phyloP scores from a whole-genome alignment of 1,140 invertebrate genomes.

The Chironomus striatipennis region DNA sequence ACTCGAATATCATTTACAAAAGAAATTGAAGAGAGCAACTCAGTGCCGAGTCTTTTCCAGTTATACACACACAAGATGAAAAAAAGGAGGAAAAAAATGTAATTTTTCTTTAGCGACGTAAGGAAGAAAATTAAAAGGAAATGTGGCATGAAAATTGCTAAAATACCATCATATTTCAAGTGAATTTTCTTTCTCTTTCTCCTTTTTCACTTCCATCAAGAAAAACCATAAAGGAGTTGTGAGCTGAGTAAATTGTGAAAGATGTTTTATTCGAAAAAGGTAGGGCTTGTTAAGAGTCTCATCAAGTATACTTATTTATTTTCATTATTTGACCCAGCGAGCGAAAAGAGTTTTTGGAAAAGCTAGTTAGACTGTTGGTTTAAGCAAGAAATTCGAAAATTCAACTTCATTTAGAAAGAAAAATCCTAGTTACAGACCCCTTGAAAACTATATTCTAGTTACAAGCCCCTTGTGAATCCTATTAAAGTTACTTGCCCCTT shows the following conservation, averaged over 20 bases:
- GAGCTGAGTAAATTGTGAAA: too few relatives aligned
- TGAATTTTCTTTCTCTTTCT: background rate
- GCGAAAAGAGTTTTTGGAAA: background rate
- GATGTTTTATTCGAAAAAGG: background rate
- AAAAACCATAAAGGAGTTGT: background rate
- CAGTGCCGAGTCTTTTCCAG: background rate
- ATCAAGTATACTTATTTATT: background rate
- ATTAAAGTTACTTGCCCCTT: too few relatives aligned
- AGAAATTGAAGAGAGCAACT: background rate
- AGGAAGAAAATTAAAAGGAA: conserved; percentile 20
- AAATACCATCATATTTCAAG: conserved; percentile 24
- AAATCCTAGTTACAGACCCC: too few relatives aligned
- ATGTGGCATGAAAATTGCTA: conserved; percentile 21
- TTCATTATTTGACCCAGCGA: background rate
- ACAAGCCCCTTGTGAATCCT: too few relatives aligned
- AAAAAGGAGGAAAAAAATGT: background rate
- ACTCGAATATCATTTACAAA: conserved; percentile 16
- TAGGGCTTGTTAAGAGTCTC: background rate
- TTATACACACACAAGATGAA: background rate
- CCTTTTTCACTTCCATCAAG: too few relatives aligned
- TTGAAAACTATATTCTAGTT: too few relatives aligned
- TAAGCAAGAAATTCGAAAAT: too few relatives aligned
- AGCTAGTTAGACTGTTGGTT: too few relatives aligned
- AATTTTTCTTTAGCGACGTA: conserved; percentile 4
- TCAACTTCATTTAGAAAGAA: too few relatives aligned